These are phyloP conservation scores for Etheostoma perlongum DNA, from an alignment of 2,797 vertebrate genomes.

Conservation along the genomic window DNA sequence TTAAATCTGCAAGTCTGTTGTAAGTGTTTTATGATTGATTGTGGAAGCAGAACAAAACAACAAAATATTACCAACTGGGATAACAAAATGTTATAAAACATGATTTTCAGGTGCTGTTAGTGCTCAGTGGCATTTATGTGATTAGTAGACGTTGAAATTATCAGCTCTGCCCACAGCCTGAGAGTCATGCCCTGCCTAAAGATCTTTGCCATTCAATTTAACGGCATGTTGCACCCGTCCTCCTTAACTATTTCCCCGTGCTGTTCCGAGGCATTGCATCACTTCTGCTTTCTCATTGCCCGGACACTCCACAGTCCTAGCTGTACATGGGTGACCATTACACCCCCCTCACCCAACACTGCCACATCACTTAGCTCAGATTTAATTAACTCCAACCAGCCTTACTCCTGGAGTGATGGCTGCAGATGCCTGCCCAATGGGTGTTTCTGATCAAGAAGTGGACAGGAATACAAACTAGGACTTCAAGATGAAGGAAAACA, in stretches of 20 bases:
- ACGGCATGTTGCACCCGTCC: slow-evolving; percentile 74
- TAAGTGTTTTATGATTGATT: slow-evolving; percentile 31
- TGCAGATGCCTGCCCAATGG: slow-evolving; percentile 45
- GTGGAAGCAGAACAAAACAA: slow-evolving; percentile 47
- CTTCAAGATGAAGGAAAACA: slow-evolving; percentile 44
- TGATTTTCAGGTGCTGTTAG: slow-evolving; percentile 64
- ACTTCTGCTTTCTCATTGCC: slow-evolving; percentile 62
- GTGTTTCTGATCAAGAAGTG: slow-evolving; percentile 57
- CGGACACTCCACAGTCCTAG: slow-evolving; percentile 49
- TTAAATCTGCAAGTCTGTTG: slow-evolving; percentile 30
- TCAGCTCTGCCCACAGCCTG: slow-evolving; percentile 50
- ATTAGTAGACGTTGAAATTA: slow-evolving; percentile 77
- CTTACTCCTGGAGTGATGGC: slow-evolving; percentile 54
- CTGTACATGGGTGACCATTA: slow-evolving; percentile 68
- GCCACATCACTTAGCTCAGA: slow-evolving; percentile 72
- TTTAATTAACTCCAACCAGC: slow-evolving; percentile 80
- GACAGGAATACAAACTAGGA: slow-evolving; percentile 60
- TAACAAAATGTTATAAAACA: slow-evolving; percentile 48
- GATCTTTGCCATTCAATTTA: slow-evolving; percentile 79
- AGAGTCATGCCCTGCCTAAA: slow-evolving; percentile 52
- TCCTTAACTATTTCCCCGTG: slow-evolving; percentile 70
- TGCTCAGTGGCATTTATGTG: slow-evolving; percentile 70
- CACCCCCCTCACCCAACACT: slow-evolving; percentile 51
- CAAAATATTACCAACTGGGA: slow-evolving; percentile 47
- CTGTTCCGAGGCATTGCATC: slow-evolving; percentile 61